phyloP scores from a whole-genome alignment of 2,113 vertebrate genomes.

The Hyla sarda region DNA sequence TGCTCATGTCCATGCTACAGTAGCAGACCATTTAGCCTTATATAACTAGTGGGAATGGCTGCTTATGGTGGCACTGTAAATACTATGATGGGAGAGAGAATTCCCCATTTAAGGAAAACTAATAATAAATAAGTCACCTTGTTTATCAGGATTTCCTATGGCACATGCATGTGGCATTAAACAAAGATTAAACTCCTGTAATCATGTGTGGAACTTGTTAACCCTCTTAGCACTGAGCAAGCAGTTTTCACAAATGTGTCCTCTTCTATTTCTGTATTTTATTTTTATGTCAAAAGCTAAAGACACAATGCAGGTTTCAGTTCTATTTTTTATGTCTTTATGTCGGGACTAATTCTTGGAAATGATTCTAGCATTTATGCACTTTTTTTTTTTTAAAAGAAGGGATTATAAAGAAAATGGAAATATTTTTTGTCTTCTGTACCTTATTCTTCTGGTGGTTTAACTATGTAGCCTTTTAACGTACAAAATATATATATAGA shows the following conservation, averaged over 20 bases:
- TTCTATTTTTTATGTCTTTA: conserved; percentile 76
- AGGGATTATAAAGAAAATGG: conserved; percentile 64
- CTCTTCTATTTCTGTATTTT: conserved; percentile 61
- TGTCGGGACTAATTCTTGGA: conserved; percentile 67
- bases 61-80: conserved; percentile 76
- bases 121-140: conserved; percentile 65
- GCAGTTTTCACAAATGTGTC: conserved; percentile 66
- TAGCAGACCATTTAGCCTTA: conserved; percentile 70
- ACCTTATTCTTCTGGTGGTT: conserved; percentile 67
- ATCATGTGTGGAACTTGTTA: conserved; percentile 63
- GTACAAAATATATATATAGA: conserved; percentile 64
- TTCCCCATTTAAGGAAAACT: conserved; percentile 59
- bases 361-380: conserved; percentile 67
- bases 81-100: conserved; percentile 67
- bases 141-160: conserved; percentile 69
- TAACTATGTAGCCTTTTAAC: conserved; percentile 71
- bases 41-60: conserved; percentile 64
- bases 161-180: conserved; percentile 76
- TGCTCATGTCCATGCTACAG: conserved; percentile 69
- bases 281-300: conserved; percentile 61
- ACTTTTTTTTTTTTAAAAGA: conserved; percentile 67
- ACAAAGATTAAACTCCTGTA: conserved; percentile 67
- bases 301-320: conserved; percentile 64
- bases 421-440: conserved; percentile 63
- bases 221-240: conserved; percentile 74